Conservation (phyloP, 2,113 vertebrate species). For the Corythoichthys haematopterus region DNA sequence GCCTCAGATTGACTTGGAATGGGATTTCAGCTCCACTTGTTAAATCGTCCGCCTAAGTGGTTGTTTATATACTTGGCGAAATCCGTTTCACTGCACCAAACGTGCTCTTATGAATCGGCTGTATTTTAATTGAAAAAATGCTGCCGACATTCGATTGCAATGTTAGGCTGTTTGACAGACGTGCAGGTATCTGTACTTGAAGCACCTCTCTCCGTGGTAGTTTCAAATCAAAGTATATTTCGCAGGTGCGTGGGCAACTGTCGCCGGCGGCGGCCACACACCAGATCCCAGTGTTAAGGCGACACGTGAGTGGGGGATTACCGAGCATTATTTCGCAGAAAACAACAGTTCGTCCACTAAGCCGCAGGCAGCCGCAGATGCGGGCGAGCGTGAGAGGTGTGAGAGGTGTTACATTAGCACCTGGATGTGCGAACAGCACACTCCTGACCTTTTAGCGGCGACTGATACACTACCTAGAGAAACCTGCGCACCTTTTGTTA, state of each 20-base stretch:
- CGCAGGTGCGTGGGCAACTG: conserved; percentile 30
- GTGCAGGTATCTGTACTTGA: background rate
- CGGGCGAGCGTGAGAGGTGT: conserved; percentile 50
- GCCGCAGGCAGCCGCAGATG: conserved; percentile 48
- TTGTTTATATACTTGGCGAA: background rate
- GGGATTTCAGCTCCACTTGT: conserved; percentile 11
- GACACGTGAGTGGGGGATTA: conserved; percentile 65
- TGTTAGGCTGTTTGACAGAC: background rate
- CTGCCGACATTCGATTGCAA: background rate
- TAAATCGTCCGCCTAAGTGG: background rate
- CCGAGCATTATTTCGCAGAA: conserved; percentile 68
- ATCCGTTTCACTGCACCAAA: background rate
- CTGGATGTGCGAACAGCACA: conserved; percentile 72
- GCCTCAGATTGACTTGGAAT: conserved; percentile 50
- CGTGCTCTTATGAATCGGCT: background rate
- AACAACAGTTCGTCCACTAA: conserved; percentile 68
- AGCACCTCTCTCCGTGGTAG: background rate
- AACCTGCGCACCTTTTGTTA: conserved; percentile 30
- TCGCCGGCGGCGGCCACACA: conserved; percentile 49
- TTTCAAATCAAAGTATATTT: conserved; percentile 35
- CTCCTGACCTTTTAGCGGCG: conserved; percentile 65
- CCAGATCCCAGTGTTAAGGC: conserved; percentile 72
- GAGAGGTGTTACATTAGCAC: conserved; percentile 80
- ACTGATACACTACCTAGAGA: conserved; percentile 54
- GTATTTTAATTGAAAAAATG: conserved; percentile 3